Conservation (phyloP, 2,797 vertebrate genomes). For the Esox masquinongy region DNA sequence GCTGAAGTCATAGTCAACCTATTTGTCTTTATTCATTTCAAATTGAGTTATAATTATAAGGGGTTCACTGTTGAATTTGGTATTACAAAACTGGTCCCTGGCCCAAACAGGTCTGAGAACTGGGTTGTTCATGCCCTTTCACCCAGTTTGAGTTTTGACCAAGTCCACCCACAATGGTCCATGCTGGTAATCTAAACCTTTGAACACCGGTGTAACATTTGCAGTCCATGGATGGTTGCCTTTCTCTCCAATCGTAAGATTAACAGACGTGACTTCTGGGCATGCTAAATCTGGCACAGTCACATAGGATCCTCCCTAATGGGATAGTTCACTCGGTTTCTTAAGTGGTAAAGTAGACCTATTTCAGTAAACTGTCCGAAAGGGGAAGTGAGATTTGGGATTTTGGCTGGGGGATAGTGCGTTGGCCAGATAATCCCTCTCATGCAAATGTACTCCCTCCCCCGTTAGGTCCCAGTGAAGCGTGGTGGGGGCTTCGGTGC, state of each 20-base stretch:
- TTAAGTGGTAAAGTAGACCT: slow-evolving; percentile 38
- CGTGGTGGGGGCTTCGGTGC: slow-evolving; percentile 71
- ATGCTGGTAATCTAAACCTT: not conserved
- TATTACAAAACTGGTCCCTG: too few relatives aligned
- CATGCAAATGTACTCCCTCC: slow-evolving; percentile 92
- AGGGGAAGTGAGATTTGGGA: slow-evolving; percentile 92
- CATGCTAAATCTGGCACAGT: not conserved
- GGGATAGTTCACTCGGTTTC: slow-evolving; percentile 40
- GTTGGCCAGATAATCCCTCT: slow-evolving; percentile 90
- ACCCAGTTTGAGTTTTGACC: not conserved
- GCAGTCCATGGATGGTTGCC: not conserved
- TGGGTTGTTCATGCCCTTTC: not conserved
- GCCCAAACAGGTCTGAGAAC: not conserved
- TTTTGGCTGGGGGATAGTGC: slow-evolving; percentile 82
- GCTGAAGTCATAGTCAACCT: too few relatives aligned
- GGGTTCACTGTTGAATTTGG: too few relatives aligned
- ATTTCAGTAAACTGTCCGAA: slow-evolving; percentile 58
- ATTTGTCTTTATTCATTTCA: too few relatives aligned
- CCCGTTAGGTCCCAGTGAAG: slow-evolving; percentile 85
- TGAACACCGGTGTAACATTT: not conserved
- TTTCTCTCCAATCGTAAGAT: not conserved
- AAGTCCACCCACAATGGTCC: not conserved
- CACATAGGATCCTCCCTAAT: slow-evolving; percentile 13
- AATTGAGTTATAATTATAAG: too few relatives aligned
- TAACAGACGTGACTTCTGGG: not conserved